These are phyloP conservation scores for Hylomyscus alleni DNA, from an alignment of 2,797 vertebrate genomes.

Conservation along the genomic window DNA sequence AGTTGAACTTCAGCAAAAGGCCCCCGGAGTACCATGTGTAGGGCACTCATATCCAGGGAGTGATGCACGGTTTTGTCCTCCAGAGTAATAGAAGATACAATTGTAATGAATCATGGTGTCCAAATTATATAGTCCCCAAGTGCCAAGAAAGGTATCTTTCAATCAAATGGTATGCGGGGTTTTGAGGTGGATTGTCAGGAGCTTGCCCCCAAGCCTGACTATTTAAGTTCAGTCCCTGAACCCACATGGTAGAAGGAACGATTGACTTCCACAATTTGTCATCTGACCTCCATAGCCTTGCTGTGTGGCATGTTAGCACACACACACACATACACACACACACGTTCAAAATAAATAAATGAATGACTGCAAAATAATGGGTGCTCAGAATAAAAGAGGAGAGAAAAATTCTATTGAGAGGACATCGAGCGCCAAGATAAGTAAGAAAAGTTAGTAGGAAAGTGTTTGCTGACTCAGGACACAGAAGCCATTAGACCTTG, in stretches of 20 bases:
- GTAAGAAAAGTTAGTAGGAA: slow-evolving; percentile 38
- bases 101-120: background rate
- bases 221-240: background rate
- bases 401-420: slow-evolving; percentile 25
- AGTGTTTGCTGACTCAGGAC: slow-evolving; percentile 24
- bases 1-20: background rate
- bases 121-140: too few species aligned
- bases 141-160: background rate
- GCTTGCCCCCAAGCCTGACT: background rate
- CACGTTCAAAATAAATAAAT: background rate
- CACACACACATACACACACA: background rate
- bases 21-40: rapidly evolving
- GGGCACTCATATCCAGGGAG: rapidly evolving
- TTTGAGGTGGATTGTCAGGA: background rate
- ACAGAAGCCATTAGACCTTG: slow-evolving; percentile 33
- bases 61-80: background rate
- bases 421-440: background rate
- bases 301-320: background rate
- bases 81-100: background rate
- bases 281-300: background rate
- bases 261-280: background rate
- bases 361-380: background rate
- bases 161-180: background rate
- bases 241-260: background rate
- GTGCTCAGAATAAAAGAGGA: background rate